Percentiles rank a stretch among this genome's conserved stretches.
phyloP scores from a whole-genome alignment of 2,888 invertebrate species.

The Cerastoderma edule region DNA sequence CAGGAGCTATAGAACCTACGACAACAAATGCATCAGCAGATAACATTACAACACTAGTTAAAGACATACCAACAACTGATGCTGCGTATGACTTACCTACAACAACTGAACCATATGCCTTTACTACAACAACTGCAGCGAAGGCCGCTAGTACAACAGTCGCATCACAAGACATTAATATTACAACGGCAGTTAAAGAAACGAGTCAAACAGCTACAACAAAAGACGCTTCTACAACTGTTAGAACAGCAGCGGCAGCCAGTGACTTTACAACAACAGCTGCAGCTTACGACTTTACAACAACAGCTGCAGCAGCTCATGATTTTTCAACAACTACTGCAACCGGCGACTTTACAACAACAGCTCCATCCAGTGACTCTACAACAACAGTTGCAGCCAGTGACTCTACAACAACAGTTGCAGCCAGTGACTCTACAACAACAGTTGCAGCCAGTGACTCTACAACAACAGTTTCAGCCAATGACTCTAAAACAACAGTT shows the following conservation, averaged over 20 bases:
- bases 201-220: not conserved
- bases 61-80: constrained; percentile 2
- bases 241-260: not conserved
- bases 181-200: not conserved
- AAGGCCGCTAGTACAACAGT: not conserved
- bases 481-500: no score
- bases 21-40: not conserved
- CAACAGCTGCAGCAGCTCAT: not conserved
- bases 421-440: no score
- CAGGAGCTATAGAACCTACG: not conserved
- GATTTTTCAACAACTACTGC: not conserved
- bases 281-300: not conserved
- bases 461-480: no score
- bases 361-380: no score
- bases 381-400: no score
- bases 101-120: no score
- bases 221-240: not conserved
- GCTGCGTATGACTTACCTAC: not conserved
- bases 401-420: no score
- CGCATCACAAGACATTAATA: not conserved
- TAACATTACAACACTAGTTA: not conserved
- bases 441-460: no score
- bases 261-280: not conserved
- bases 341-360: not conserved
- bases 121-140: no score